These are phyloP conservation scores for Hecatera dysodea DNA, from an alignment of 2,888 invertebrate species.

Conservation along the genomic window DNA sequence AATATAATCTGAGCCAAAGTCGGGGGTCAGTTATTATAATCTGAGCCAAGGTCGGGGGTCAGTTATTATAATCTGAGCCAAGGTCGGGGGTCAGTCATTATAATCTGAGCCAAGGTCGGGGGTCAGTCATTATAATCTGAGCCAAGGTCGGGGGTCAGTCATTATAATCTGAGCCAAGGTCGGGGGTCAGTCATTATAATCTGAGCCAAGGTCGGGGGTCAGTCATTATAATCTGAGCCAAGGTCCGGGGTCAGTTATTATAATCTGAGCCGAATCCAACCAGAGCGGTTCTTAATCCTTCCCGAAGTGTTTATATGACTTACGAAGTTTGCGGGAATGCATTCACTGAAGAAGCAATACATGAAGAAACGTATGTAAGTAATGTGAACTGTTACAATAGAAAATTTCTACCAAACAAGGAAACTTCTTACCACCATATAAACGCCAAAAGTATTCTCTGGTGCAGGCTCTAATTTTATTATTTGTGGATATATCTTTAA, in stretches of 20 bases:
- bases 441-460: constrained; percentile 93
- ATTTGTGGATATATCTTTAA: constrained; percentile 95
- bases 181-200: not conserved
- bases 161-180: not conserved
- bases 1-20: not conserved
- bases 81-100: too few species aligned
- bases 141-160: too few species aligned
- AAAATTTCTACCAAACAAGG: not conserved
- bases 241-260: too few species aligned
- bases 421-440: constrained; percentile 92
- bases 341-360: not conserved
- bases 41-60: not conserved
- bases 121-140: not conserved
- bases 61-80: not conserved
- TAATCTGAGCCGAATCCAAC: not conserved
- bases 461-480: constrained; percentile 92
- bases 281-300: too few species aligned
- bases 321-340: not conserved
- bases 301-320: not conserved
- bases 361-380: not conserved
- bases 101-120: not conserved
- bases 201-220: not conserved
- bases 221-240: not conserved
- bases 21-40: not conserved
- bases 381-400: not conserved